Percentiles rank a stretch among this genome's conserved stretches.
Evolutionary conservation across 2,113 vertebrate species (phyloP).

Genomic region (Mus spicilegus): DNA sequence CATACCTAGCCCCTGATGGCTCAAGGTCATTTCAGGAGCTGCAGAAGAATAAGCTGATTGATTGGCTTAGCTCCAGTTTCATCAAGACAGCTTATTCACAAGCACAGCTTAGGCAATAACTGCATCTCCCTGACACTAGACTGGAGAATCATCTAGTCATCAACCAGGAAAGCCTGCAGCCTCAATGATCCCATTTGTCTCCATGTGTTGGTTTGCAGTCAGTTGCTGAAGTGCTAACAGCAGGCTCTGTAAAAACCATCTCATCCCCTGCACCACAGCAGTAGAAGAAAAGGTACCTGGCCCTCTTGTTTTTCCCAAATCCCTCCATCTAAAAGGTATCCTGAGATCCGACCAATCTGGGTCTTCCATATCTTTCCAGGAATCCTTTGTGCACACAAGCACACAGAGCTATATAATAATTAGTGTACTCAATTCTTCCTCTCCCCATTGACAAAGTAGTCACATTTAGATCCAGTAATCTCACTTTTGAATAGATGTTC

Average conservation of each 20-base stretch:
- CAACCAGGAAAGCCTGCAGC: not conserved
- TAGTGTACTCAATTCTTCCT: not conserved
- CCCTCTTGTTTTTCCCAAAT: not conserved
- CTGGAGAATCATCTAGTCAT: not conserved
- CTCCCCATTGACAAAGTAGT: constrained; percentile 5
- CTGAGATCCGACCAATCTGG: not conserved
- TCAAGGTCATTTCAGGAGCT: not conserved
- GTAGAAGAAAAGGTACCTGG: not conserved
- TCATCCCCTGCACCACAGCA: not conserved
- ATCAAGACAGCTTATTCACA: not conserved
- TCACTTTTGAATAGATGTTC: not conserved
- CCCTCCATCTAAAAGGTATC: not conserved
- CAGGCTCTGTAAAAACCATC: not conserved
- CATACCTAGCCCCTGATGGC: not conserved
- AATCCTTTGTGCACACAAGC: not conserved
- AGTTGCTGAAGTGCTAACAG: not conserved
- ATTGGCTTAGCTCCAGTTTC: not conserved
- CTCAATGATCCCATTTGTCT: not conserved
- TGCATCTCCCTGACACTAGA: not conserved
- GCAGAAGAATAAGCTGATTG: not conserved
- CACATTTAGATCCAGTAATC: not conserved
- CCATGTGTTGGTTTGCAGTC: not conserved
- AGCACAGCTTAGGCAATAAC: not conserved
- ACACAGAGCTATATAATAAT: not conserved
- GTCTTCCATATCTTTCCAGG: not conserved